A percentile compares a stretch with the other conserved stretches of the same genome.
These are phyloP conservation scores for Melitaea cinxia DNA, from an alignment of 1,140 invertebrate genomes.

Conservation along the genomic window DNA sequence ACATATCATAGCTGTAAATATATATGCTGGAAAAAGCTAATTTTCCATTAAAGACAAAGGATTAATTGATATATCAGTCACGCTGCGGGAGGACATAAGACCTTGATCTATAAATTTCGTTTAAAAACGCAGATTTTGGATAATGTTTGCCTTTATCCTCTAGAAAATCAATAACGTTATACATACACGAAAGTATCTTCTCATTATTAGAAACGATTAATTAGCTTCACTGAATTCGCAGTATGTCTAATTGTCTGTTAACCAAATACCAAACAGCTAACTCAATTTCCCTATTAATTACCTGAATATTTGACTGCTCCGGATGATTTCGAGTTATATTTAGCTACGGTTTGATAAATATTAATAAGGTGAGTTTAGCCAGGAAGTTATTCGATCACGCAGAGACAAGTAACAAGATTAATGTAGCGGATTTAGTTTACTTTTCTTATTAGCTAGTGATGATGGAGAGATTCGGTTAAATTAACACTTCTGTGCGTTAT, in stretches of 20 bases:
- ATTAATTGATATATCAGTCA: no score
- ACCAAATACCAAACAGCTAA: conserved; percentile 29
- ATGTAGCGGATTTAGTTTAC: conserved; percentile 42
- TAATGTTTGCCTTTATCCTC: no score
- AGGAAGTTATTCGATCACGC: conserved; percentile 40
- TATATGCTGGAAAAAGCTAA: no score
- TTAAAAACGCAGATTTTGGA: no score
- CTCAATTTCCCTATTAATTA: conserved; percentile 35
- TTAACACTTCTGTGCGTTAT: conserved; percentile 34
- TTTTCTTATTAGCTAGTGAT: conserved; percentile 37
- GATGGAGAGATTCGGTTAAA: conserved; percentile 38
- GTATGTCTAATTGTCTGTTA: conserved; percentile 5
- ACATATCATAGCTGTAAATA: no score
- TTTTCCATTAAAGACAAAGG: no score
- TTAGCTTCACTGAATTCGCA: conserved; percentile 9
- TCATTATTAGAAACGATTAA: neutral
- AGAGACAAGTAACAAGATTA: conserved; percentile 45
- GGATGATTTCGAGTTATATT: conserved; percentile 28
- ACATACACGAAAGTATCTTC: neutral
- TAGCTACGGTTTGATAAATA: conserved; percentile 39
- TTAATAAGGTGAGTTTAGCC: conserved; percentile 40
- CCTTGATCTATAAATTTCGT: no score
- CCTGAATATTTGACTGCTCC: conserved; percentile 28
- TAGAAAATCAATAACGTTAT: no score
- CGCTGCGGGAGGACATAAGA: no score